Percentiles rank a stretch among this genome's conserved stretches.
These are phyloP conservation scores for Morone saxatilis DNA, from an alignment of 2,113 vertebrate species.

Conservation along the genomic window DNA sequence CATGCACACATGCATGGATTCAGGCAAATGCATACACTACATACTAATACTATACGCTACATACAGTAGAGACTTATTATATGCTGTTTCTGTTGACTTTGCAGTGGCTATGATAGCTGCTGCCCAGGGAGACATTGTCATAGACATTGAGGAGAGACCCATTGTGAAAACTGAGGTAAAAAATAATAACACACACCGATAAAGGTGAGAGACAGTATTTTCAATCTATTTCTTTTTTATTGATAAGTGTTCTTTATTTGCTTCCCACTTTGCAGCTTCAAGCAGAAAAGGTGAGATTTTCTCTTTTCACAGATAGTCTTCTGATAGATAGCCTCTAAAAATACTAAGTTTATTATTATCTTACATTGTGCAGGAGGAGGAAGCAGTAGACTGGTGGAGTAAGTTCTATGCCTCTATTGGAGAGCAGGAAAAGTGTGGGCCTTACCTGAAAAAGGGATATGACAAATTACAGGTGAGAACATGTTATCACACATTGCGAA, in stretches of 20 bases:
- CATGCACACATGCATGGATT: neutral
- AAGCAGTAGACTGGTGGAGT: slow-evolving; percentile 98
- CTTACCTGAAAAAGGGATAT: slow-evolving; percentile 95
- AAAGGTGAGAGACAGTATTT: neutral
- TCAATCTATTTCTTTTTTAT: neutral
- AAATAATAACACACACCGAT: neutral
- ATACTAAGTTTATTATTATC: neutral
- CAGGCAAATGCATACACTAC: neutral
- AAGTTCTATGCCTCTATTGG: slow-evolving; percentile 96
- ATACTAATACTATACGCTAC: neutral
- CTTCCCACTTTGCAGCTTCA: slow-evolving; percentile 55
- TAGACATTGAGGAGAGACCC: slow-evolving; percentile 90
- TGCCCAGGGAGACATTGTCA: slow-evolving; percentile 84
- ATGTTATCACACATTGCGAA: neutral
- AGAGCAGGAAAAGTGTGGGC: slow-evolving; percentile 92
- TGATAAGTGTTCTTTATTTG: slow-evolving; percentile 18
- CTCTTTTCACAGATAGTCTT: neutral
- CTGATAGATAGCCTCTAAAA: neutral
- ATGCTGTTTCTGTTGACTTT: slow-evolving; percentile 21
- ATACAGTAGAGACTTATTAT: neutral
- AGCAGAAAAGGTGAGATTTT: slow-evolving; percentile 73
- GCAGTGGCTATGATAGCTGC: slow-evolving; percentile 90
- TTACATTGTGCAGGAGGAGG: slow-evolving; percentile 87
- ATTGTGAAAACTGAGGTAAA: slow-evolving; percentile 90
- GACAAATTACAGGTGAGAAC: slow-evolving; percentile 90